These are phyloP conservation scores for Drosophila kuntzei DNA, from an alignment of 2,888 invertebrate species.

Conservation along the genomic window DNA sequence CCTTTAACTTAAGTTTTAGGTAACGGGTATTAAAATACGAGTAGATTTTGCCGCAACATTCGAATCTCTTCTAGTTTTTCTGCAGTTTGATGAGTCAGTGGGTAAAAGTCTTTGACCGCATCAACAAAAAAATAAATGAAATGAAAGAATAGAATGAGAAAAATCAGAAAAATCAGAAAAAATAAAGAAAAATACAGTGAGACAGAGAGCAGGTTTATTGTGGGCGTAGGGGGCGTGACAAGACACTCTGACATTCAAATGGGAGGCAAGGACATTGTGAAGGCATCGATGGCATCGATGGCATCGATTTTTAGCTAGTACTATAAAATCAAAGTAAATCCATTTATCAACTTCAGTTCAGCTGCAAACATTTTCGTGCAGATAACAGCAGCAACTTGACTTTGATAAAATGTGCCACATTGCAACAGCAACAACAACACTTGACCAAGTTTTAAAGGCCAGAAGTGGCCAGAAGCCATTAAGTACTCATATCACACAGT, in stretches of 20 bases:
- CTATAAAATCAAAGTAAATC: constrained; percentile 79
- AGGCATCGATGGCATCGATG: neutral
- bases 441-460: constrained; percentile 55
- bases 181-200: neutral
- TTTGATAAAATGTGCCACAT: constrained; percentile 76
- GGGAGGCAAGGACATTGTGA: constrained; percentile 12
- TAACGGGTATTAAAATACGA: too few species aligned
- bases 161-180: neutral
- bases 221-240: neutral
- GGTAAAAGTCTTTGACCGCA: constrained; percentile 72
- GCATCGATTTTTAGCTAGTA: constrained; percentile 77
- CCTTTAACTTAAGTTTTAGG: too few species aligned
- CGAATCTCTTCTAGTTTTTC: constrained; percentile 9
- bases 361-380: constrained; percentile 71
- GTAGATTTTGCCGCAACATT: constrained; percentile 32
- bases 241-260: constrained; percentile 53
- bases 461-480: constrained; percentile 53
- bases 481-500: constrained; percentile 40
- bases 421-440: constrained; percentile 17
- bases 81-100: constrained; percentile 67
- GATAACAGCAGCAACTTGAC: constrained; percentile 71
- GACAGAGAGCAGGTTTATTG: neutral
- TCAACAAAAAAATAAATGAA: constrained; percentile 27
- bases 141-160: neutral
- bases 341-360: constrained; percentile 80